A percentile compares a stretch with the other conserved stretches of the same genome.
These are phyloP conservation scores for Microplitis demolitor DNA, from an alignment of 1,140 invertebrate species.

Conservation along the genomic window DNA sequence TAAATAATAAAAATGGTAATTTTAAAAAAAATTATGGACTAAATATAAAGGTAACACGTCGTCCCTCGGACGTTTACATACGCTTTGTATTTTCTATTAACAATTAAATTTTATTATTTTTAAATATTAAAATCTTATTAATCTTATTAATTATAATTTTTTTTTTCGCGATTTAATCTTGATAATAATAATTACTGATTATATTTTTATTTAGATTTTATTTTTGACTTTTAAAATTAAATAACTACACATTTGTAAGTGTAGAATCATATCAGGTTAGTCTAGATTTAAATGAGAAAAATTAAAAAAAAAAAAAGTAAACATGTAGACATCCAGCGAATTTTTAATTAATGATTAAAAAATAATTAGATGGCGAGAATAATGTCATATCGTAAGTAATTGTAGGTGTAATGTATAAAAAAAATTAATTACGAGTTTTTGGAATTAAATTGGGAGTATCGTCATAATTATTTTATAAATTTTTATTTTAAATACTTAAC, in stretches of 20 bases:
- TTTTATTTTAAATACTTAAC: no score
- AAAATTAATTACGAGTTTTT: conserved; percentile 26
- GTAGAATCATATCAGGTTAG: background rate
- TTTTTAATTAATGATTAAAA: background rate
- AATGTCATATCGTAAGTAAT: conserved; percentile 23
- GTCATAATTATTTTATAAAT: conserved; percentile 24
- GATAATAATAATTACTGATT: no score
- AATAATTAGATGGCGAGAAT: conserved; percentile 14
- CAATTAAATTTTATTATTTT: background rate
- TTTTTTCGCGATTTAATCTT: background rate
- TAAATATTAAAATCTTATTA: background rate
- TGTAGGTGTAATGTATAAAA: conserved; percentile 8
- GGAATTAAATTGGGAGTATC: conserved; percentile 37
- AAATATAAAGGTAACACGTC: background rate
- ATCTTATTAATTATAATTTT: background rate
- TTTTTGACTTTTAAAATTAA: background rate
- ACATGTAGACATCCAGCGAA: background rate
- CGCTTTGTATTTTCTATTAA: background rate
- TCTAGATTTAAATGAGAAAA: background rate
- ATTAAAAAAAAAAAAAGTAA: background rate
- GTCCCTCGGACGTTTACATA: background rate
- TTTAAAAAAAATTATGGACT: background rate
- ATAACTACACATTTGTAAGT: background rate
- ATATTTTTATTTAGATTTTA: background rate
- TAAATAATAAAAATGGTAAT: background rate